Evolutionary conservation across 2,113 vertebrate genomes (phyloP).

Genomic region (Carassius carassius): DNA sequence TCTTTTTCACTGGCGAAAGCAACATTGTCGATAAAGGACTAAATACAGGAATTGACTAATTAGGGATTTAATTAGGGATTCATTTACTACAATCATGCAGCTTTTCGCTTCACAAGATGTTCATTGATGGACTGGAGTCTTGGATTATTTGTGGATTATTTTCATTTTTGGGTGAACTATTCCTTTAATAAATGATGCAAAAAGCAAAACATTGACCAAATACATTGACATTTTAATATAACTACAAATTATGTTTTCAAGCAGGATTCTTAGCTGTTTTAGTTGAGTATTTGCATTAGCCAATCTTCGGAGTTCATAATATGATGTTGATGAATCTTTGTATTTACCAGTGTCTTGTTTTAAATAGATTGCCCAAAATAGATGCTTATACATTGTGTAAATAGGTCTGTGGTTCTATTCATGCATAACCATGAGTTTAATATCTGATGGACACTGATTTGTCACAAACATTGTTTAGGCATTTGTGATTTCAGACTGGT

Average conservation of each 20-base stretch:
- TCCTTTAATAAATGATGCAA: no score
- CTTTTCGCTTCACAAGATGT: no score
- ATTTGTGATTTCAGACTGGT: constrained; percentile 7
- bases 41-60: neutral
- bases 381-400: neutral
- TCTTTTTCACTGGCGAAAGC: no score
- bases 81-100: neutral
- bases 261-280: neutral
- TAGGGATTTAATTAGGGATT: neutral
- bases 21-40: no score
- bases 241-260: neutral
- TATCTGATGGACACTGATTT: neutral
- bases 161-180: no score
- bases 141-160: no score
- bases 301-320: neutral
- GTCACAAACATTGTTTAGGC: neutral
- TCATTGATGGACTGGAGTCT: no score
- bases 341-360: neutral
- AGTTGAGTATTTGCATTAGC: neutral
- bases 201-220: neutral
- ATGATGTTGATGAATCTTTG: neutral
- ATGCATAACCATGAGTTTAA: neutral
- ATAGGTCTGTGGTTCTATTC: neutral
- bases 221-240: neutral
- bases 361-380: neutral